Conservation (phyloP, 2,797 vertebrate genomes). For the Pogonophryne albipinna region DNA sequence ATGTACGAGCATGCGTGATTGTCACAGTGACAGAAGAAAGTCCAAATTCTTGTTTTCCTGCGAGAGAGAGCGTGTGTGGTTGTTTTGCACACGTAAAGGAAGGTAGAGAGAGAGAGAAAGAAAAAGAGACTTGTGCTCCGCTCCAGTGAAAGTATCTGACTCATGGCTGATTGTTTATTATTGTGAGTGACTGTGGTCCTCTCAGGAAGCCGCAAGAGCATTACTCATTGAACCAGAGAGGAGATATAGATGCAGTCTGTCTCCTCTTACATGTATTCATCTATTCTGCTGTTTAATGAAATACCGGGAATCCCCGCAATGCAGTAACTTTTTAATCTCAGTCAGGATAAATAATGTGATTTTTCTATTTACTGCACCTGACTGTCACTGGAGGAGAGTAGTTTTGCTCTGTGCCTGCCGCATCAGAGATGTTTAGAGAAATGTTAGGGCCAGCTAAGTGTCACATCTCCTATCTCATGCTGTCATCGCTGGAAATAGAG, state of each 20-base stretch:
- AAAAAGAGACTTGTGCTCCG: constrained; percentile 23
- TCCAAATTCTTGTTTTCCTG: constrained; percentile 9
- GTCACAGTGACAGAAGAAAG: constrained; percentile 12
- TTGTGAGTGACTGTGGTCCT: constrained; percentile 64
- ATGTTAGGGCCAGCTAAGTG: constrained; percentile 30
- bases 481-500: constrained; percentile 70
- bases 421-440: constrained; percentile 32
- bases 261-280: constrained; percentile 52
- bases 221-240: constrained; percentile 69
- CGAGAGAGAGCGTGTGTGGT: constrained; percentile 1
- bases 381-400: constrained; percentile 14
- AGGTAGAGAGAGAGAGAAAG: not conserved
- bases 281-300: constrained; percentile 36
- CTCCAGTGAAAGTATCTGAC: constrained; percentile 76
- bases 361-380: constrained; percentile 10
- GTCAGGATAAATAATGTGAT: constrained; percentile 14
- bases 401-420: not conserved
- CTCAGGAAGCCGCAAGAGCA: constrained; percentile 61
- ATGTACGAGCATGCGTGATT: constrained; percentile 37
- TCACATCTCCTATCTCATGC: constrained; percentile 51
- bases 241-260: constrained; percentile 38
- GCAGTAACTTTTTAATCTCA: constrained; percentile 7
- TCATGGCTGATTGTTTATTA: constrained; percentile 75
- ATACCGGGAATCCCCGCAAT: constrained; percentile 28
- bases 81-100: constrained; percentile 13